Base-by-base conservation (phyloP, 1,140 invertebrate genomes). In the Pteromalus puparum region DNA sequence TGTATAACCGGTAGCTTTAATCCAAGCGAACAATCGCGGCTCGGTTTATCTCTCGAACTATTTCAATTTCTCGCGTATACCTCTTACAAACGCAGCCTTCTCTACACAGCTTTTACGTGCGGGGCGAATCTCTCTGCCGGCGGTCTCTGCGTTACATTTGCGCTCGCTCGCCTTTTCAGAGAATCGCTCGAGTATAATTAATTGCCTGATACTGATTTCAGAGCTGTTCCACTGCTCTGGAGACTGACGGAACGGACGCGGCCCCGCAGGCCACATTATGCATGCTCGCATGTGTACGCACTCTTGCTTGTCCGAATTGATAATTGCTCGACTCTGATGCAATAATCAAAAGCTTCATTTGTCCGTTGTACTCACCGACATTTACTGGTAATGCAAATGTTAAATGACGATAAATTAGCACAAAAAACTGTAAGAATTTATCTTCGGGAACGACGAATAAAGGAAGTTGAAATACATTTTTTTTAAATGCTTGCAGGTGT, bases 121-220 rank as follows among this genome's bases (percentile, higher is more conserved):
- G 28, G 28, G 61, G 28, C 4, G 15, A 42, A 77, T 53, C 68
- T 38, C 75, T 75, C 82, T 84, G 73, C 76, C 76, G 82, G 68
- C 70, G 13, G 26, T n/a, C 21, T 61, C 53, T 61, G 53, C 53
- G 53, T 61, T 61, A 2, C 21, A n/a, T 61, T 61, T 61, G 53
- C 53, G 86, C 88, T 87, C 67, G 38, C 48, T 74, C 28, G 84
- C 87, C 90, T 90, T 91, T 91, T 89, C 89, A 86, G 88, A 85
- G 87, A 89, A 90, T 91, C 86, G 86, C 85, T 86, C 86, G 85
- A 90, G 90, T 88, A 89, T 91, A 91, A 91, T 91, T 91, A 91
- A 91, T 91, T 88, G 90, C 85, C 87, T 89, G 87, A 91, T 91
- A 88, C 86, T 89, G 86, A 91, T 91, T 91, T 90, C 89, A 90